These are phyloP conservation scores for Zaprionus vittiger DNA, from an alignment of 1,140 invertebrate genomes.

Conservation along the genomic window DNA sequence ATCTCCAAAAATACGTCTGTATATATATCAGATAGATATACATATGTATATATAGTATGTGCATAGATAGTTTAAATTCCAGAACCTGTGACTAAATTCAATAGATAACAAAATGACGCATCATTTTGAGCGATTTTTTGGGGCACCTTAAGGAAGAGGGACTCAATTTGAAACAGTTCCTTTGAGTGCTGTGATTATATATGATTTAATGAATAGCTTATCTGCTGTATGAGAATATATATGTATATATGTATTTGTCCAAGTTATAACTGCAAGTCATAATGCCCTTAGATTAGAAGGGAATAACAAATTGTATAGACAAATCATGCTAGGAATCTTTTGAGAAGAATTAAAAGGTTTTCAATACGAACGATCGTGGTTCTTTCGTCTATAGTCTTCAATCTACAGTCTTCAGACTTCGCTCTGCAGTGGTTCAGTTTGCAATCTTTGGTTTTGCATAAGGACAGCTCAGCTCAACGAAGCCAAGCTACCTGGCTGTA, in stretches of 20 bases:
- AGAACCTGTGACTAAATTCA: constrained; percentile 13
- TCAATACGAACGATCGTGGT: no score
- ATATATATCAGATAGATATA: neutral
- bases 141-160: neutral
- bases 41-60: neutral
- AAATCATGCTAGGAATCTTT: no score
- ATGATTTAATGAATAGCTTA: neutral
- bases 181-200: neutral
- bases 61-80: neutral
- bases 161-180: neutral
- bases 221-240: neutral
- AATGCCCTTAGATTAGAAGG: no score
- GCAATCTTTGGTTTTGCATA: neutral
- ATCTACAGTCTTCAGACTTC: neutral
- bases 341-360: no score
- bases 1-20: neutral
- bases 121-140: neutral
- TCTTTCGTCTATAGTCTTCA: no score
- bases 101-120: neutral
- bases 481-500: neutral
- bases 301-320: no score
- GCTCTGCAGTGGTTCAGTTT: neutral
- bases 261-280: no score
- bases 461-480: no score
- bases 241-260: neutral